Base-by-base conservation (phyloP, 2,113 vertebrate species). In the Istiophorus platypterus region DNA sequence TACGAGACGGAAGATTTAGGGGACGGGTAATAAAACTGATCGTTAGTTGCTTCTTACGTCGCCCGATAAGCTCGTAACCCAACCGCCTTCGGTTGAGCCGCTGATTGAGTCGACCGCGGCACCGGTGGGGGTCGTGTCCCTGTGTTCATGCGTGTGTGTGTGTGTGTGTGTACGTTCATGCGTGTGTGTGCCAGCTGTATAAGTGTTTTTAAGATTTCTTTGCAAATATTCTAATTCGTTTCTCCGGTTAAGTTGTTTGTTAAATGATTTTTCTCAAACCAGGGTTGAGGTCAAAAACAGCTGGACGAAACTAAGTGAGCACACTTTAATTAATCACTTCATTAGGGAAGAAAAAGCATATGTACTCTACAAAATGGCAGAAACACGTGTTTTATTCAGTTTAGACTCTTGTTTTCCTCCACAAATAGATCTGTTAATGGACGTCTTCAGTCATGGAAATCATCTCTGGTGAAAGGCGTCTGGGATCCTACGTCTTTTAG, bases 201-300 rank as follows among this genome's bases (percentile, higher is more conserved):
- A 64, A 70, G 65, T 37, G 61, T 47, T 27, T 72, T 71, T 76
- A 65, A 67, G 47, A 75, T 75, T 47, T 56, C 39, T 75, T 75
- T 62, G 63, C 37, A 47, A 26, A 34, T 73, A 52, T 49, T 76
- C 41, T 59, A 31, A 75, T 61, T 31, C 57, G 54, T 54, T 71
- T 13, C 37, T 70, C 29, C 39, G 47, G 15, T 66, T 59, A 29
- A 47, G 29, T 54, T 61, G 74, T 72, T 80, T 67, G 78, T 61
- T 73, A 39, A 58, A 39, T 39, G 8, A 5, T 68, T 67, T 67
- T 85, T 56, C 57, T 42, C 22, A 69, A 78, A 58, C 62, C 42
- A 34, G 29, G 12, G 22, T 52, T 9, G 34, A 42, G 17, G 27
- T 76, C 26, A 79, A 2, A 20, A 27, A 42, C 62, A 37, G 47